A percentile compares a stretch with the other conserved stretches of the same genome.
Evolutionary conservation across 2,888 invertebrate species (phyloP).

Genomic region (Biston betularia): DNA sequence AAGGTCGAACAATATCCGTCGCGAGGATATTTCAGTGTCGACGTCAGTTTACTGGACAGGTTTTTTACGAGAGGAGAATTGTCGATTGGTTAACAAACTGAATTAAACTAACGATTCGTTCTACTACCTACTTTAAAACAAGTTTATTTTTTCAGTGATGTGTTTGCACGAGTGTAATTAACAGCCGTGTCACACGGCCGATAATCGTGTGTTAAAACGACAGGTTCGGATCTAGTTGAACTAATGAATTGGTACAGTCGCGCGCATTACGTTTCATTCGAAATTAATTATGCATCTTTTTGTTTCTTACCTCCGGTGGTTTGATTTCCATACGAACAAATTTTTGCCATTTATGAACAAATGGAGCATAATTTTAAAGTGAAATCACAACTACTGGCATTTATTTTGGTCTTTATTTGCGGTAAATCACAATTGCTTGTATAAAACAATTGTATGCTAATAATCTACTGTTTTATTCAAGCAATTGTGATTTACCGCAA

Average conservation of each 20-base stretch:
- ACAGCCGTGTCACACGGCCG: conserved; percentile 4
- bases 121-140: neutral
- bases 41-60: neutral
- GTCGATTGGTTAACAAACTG: neutral
- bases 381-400: too few species aligned
- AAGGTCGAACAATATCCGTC: conserved; percentile 10
- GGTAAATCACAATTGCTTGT: too few species aligned
- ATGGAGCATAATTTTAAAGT: too few species aligned
- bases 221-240: conserved; percentile 7
- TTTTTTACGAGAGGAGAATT: neutral
- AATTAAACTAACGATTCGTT: neutral
- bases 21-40: neutral
- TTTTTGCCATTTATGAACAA: too few species aligned
- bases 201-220: conserved; percentile 22
- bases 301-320: too few species aligned
- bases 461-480: too few species aligned
- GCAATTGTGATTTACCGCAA: too few species aligned
- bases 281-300: too few species aligned
- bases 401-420: too few species aligned
- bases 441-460: too few species aligned
- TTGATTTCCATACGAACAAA: too few species aligned
- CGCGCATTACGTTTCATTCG: neutral
- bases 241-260: conserved; percentile 5
- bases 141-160: conserved; percentile 2
- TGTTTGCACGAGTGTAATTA: conserved; percentile 12